These are phyloP conservation scores for Carduelis carduelis DNA, from an alignment of 2,797 vertebrate genomes.

Conservation along the genomic window DNA sequence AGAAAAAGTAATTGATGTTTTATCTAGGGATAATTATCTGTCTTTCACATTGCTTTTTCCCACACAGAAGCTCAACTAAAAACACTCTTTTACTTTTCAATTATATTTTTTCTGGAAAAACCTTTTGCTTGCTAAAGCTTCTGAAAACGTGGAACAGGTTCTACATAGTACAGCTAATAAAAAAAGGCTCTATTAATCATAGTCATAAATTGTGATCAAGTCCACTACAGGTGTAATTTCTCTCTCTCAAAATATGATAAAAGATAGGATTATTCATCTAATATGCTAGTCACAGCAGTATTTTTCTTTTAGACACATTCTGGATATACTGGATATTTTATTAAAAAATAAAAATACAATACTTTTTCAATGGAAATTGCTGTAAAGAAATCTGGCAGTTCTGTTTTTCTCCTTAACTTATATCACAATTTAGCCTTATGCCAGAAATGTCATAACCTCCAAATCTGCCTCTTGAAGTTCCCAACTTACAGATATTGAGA, in stretches of 20 bases:
- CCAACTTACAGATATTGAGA: neutral
- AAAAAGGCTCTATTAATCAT: neutral
- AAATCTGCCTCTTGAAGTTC: neutral
- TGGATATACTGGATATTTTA: neutral
- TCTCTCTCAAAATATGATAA: constrained; percentile 9
- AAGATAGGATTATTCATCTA: neutral
- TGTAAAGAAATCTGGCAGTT: neutral
- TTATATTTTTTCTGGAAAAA: constrained; percentile 21
- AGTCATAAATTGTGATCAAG: neutral
- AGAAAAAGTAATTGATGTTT: constrained; percentile 2
- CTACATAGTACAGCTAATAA: neutral
- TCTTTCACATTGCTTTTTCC: neutral
- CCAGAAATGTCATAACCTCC: neutral
- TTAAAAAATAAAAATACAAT: neutral
- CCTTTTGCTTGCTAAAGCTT: neutral
- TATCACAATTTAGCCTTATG: neutral
- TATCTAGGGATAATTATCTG: constrained; percentile 29
- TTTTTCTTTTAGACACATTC: neutral
- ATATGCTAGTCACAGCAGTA: neutral
- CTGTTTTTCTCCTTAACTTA: neutral
- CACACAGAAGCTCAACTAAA: neutral
- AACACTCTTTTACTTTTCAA: neutral
- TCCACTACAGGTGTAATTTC: constrained; percentile 7
- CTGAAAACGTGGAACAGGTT: neutral
- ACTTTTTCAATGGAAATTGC: neutral